Evolutionary conservation across 2,888 invertebrate species (phyloP).

Genomic region (Linhomoeus sp.): DNA sequence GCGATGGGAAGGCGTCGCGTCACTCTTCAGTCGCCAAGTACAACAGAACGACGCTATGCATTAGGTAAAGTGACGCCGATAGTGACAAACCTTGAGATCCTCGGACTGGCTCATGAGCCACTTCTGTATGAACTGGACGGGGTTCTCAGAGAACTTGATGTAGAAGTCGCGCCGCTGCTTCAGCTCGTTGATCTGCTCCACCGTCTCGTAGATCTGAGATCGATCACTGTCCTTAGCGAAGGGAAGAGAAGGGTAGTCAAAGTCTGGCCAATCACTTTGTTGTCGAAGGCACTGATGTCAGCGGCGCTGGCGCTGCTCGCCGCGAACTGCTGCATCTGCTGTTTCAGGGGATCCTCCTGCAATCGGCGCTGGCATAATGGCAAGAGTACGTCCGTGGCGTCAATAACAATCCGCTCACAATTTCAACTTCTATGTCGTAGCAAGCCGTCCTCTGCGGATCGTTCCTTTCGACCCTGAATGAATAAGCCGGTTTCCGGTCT

Average conservation of each 20-base stretch:
- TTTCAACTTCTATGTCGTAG: slow-evolving; percentile 94
- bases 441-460: slow-evolving; percentile 53
- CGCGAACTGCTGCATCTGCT: slow-evolving; percentile 91
- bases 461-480: slow-evolving; percentile 10
- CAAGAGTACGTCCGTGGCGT: background rate
- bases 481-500: too few species aligned
- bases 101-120: slow-evolving; percentile 93
- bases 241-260: too few species aligned
- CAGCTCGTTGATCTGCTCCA: slow-evolving; percentile 91
- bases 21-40: too few species aligned
- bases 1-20: too few species aligned
- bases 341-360: slow-evolving; percentile 77
- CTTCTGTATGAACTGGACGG: slow-evolving; percentile 90
- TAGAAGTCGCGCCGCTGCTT: slow-evolving; percentile 97
- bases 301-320: slow-evolving; percentile 87
- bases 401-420: too few species aligned
- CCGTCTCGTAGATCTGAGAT: slow-evolving; percentile 71
- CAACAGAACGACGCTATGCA: too few species aligned
- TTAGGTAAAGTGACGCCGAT: too few species aligned
- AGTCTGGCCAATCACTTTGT: slow-evolving; percentile 44
- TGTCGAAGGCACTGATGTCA: slow-evolving; percentile 67
- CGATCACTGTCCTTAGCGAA: too few species aligned
- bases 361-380: background rate
- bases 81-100: slow-evolving; percentile 61
- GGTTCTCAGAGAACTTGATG: slow-evolving; percentile 88